These are phyloP conservation scores for Heliconius hortense DNA, from an alignment of 2,888 invertebrate species.

Conservation along the genomic window DNA sequence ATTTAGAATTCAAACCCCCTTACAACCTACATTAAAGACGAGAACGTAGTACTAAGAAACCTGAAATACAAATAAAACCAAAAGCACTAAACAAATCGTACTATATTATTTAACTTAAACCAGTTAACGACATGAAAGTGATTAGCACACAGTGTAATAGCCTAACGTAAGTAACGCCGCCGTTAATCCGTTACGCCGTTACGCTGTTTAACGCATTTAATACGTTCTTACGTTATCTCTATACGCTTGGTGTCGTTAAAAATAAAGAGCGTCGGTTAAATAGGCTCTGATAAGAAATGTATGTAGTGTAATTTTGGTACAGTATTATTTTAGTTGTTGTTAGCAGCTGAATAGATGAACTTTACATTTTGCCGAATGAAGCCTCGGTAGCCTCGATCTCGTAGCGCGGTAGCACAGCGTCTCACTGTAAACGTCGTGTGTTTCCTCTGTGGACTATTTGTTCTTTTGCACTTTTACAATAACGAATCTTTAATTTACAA, in stretches of 20 bases:
- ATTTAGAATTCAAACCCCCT: background rate
- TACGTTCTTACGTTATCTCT: constrained; percentile 44
- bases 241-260: constrained; percentile 45
- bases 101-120: constrained; percentile 21
- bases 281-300: constrained; percentile 21
- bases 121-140: constrained; percentile 17
- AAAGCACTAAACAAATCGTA: background rate
- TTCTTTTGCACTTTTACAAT: no score
- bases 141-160: constrained; percentile 19
- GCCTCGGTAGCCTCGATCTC: no score
- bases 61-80: constrained; percentile 2
- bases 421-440: no score
- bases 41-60: background rate
- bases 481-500: no score
- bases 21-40: background rate
- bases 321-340: background rate
- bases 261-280: constrained; percentile 28
- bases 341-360: no score
- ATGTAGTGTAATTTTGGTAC: constrained; percentile 6
- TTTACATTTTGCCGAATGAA: no score
- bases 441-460: no score
- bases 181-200: constrained; percentile 44
- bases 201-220: constrained; percentile 44
- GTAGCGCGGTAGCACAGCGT: no score
- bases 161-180: constrained; percentile 17